A percentile compares a stretch with the other conserved stretches of the same genome.
Conservation (phyloP, 2,797 vertebrate species). For the Lagocephalus sceleratus region DNA sequence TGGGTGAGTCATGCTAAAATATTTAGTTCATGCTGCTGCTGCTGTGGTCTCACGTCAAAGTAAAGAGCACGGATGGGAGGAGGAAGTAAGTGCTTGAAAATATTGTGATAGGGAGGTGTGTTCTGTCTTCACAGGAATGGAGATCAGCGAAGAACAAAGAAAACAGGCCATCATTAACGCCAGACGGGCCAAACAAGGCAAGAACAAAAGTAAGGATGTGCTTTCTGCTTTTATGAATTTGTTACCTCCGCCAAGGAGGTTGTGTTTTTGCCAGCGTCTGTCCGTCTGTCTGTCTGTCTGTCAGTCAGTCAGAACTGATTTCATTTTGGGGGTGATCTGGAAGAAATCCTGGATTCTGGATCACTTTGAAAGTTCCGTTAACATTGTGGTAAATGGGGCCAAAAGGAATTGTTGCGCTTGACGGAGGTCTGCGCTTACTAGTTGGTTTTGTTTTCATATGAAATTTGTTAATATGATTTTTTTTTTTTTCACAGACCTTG, state of each 20-base stretch:
- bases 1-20: conserved; percentile 80
- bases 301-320: no score
- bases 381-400: no score
- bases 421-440: no score
- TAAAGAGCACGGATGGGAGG: conserved; percentile 5
- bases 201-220: conserved; percentile 84
- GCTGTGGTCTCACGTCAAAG: background rate
- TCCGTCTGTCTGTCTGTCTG: no score
- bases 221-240: background rate
- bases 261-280: no score
- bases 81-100: conserved; percentile 11
- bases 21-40: conserved; percentile 8
- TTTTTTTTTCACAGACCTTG: conserved; percentile 62
- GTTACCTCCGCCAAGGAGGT: no score
- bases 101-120: conserved; percentile 36
- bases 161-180: conserved; percentile 93
- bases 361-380: no score
- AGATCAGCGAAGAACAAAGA: conserved; percentile 92
- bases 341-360: no score
- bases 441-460: background rate
- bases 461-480: background rate
- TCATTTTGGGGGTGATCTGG: no score
- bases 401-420: no score
- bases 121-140: conserved; percentile 82
- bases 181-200: conserved; percentile 87